Evolutionary conservation across 2,797 vertebrate genomes (phyloP).

Genomic region (Poecilia wingei): DNA sequence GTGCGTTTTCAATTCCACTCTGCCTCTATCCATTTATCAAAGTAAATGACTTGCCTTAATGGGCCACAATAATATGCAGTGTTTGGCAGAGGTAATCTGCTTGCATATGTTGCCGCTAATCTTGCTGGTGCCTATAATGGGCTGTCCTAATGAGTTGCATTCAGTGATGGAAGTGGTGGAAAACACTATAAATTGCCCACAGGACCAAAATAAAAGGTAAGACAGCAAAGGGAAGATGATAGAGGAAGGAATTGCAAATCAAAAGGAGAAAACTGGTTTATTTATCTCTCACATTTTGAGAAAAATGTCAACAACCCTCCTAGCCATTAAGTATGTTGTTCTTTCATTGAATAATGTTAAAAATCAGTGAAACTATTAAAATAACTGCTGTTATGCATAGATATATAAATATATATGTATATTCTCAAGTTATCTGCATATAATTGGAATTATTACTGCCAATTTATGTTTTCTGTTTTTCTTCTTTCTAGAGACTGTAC

Average conservation of each 20-base stretch:
- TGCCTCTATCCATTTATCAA: slow-evolving; percentile 68
- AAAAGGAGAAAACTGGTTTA: slow-evolving; percentile 2
- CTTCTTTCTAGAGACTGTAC: background rate
- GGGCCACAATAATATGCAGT: slow-evolving; percentile 73
- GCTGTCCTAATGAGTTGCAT: slow-evolving; percentile 67
- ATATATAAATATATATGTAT: background rate
- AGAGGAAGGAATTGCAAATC: slow-evolving; percentile 32
- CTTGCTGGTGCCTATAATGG: slow-evolving; percentile 66
- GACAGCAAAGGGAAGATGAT: slow-evolving; percentile 29
- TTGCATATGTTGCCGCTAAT: slow-evolving; percentile 68
- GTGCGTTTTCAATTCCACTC: slow-evolving; percentile 58
- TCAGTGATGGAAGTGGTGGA: slow-evolving; percentile 53
- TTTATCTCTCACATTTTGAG: background rate
- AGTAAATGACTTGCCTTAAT: slow-evolving; percentile 74
- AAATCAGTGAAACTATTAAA: background rate
- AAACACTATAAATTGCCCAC: slow-evolving; percentile 49
- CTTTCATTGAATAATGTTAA: background rate
- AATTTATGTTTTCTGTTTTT: background rate
- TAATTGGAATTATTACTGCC: background rate
- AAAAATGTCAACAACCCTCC: slow-evolving; percentile 1
- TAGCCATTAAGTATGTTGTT: background rate
- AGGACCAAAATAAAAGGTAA: slow-evolving; percentile 23
- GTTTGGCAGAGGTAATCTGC: slow-evolving; percentile 75
- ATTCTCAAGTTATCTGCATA: background rate
- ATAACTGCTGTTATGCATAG: background rate